Base-by-base conservation (phyloP, 2,113 vertebrate genomes). In the Larimichthys polyactis region DNA sequence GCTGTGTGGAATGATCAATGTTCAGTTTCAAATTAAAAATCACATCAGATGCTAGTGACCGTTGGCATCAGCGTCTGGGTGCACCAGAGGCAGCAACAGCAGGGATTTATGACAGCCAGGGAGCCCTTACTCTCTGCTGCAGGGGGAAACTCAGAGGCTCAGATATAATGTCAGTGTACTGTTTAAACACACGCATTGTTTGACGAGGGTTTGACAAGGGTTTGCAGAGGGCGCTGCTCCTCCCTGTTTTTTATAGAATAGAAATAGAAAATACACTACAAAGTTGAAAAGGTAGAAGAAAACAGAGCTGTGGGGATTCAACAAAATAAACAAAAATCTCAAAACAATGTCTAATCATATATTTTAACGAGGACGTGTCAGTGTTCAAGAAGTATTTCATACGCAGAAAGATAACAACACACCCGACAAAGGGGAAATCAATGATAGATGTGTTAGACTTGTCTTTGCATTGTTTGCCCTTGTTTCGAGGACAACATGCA, bases 11-110 rank as follows among this genome's bases (percentile, higher is more conserved):
- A 66, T 75, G 80, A 89, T 87, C 73, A 74, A 78, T 67, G 77
- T 64, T 78, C 54, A 40, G 71, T 70, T 84, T 55, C 81, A 79
- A 85, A 90, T 84, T 78, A 82, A 87, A 83, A 84, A 71, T 12
- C 70, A 71, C 5, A 7, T 79, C 49, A 3, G 24, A 71, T 79
- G 78, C 70, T 78, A 83, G 84, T 40, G 71, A 78, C 29, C 71
- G n/a, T 44, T 82, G 84, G 74, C 81, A 79, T 24, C 65, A 29
- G 76, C 11, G 59, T 63, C 29, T 14, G 59, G 62, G 70, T 67
- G 70, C 11, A 59, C 27, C 79, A 27, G 36, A 40, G 36, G 60
- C 24, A 73, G 75, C 57, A 66, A 43, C 85, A 81, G 78, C 74
- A 78, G 80, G 75, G 59, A 63, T 92, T 89, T 72, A 91, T 78